These are phyloP conservation scores for Sinohyriopsis cumingii DNA, from an alignment of 2,888 invertebrate species.

Conservation along the genomic window DNA sequence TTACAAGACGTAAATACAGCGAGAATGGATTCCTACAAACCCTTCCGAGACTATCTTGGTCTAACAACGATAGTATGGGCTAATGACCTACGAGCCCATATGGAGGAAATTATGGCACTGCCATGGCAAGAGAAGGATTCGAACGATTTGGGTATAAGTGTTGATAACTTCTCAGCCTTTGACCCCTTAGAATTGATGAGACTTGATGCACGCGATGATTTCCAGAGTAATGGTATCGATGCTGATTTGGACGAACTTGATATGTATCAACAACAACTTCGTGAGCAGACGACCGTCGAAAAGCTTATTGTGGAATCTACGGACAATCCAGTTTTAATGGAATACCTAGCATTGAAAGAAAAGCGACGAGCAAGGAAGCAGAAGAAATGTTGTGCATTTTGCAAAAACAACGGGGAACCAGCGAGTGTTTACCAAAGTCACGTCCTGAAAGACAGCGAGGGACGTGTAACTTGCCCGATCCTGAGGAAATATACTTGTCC, in stretches of 20 bases:
- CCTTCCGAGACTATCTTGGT: slow-evolving; percentile 30
- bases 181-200: slow-evolving; percentile 8
- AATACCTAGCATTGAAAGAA: slow-evolving; percentile 39
- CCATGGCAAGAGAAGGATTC: neutral
- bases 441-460: slow-evolving; percentile 79
- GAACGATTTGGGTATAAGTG: slow-evolving; percentile 3
- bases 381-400: slow-evolving; percentile 78
- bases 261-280: slow-evolving; percentile 36
- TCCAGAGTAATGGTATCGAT: slow-evolving; percentile 41
- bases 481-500: slow-evolving; percentile 81
- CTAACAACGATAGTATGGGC: slow-evolving; percentile 19
- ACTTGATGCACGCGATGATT: slow-evolving; percentile 31
- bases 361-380: slow-evolving; percentile 26
- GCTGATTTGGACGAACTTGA: slow-evolving; percentile 48
- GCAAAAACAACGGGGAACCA: slow-evolving; percentile 84
- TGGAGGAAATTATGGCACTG: neutral
- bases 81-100: slow-evolving; percentile 8
- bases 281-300: slow-evolving; percentile 23
- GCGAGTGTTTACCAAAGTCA: slow-evolving; percentile 79
- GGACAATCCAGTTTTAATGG: slow-evolving; percentile 27
- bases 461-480: slow-evolving; percentile 81
- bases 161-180: slow-evolving; percentile 1
- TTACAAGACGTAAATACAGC: too few relatives aligned
- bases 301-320: slow-evolving; percentile 9
- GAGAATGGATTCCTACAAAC: slow-evolving; percentile 8